phyloP scores from a whole-genome alignment of 1,140 invertebrate species.

The Vollenhovia emeryi region DNA sequence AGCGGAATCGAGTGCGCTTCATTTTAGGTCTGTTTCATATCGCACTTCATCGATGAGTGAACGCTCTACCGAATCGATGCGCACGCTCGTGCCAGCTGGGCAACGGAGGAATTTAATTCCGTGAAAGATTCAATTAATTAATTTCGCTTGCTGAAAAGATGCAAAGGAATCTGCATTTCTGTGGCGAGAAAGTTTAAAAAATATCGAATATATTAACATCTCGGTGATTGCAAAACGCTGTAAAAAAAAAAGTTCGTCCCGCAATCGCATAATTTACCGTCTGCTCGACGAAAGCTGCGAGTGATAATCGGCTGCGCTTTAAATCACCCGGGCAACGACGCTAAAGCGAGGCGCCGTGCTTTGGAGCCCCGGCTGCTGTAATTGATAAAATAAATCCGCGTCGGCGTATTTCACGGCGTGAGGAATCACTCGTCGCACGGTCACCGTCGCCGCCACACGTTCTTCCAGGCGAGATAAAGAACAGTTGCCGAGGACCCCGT shows the following conservation, averaged over 20 bases:
- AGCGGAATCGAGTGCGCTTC: background rate
- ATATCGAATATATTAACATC: background rate
- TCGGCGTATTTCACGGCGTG: conserved; percentile 50
- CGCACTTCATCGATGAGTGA: background rate
- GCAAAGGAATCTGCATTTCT: background rate
- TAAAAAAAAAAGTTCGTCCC: background rate
- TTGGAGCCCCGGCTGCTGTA: conserved; percentile 14
- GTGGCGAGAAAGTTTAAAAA: background rate
- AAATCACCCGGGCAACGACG: conserved; percentile 42
- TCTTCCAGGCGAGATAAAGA: conserved; percentile 1
- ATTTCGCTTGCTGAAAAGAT: background rate
- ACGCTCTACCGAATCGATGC: background rate
- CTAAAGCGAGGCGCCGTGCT: conserved; percentile 20
- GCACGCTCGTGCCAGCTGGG: background rate
- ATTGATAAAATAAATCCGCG: conserved; percentile 59
- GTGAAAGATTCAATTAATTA: background rate
- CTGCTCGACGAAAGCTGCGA: background rate
- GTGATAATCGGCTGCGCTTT: conserved; percentile 33
- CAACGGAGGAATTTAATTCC: background rate
- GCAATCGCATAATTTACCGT: background rate
- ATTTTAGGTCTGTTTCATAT: background rate
- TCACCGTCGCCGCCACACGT: background rate
- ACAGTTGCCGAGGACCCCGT: conserved; percentile 37
- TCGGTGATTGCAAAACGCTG: background rate
- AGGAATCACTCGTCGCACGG: conserved; percentile 44